A percentile compares a stretch with the other conserved stretches of the same genome.
These are phyloP conservation scores for Neosalanx taihuensis DNA, from an alignment of 2,797 vertebrate genomes.

Conservation along the genomic window DNA sequence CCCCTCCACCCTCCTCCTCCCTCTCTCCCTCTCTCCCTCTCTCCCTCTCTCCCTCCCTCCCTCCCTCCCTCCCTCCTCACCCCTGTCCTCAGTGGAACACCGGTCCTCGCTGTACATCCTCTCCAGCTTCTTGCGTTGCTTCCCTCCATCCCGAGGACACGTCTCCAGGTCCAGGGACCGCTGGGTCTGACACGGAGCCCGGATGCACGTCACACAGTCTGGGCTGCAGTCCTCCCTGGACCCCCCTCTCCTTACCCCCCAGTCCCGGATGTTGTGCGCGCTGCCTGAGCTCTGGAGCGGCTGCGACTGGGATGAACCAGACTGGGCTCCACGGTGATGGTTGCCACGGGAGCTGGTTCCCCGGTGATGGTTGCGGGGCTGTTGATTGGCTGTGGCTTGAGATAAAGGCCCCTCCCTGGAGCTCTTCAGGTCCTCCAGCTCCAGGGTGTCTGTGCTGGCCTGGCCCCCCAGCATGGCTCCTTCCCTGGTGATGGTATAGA, in stretches of 20 bases:
- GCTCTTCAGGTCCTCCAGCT: slow-evolving; percentile 85
- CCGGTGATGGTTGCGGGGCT: slow-evolving; percentile 55
- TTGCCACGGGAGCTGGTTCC: slow-evolving; percentile 60
- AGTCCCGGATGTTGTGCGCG: slow-evolving; percentile 75
- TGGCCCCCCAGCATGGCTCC: slow-evolving; percentile 81
- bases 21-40: too few species aligned
- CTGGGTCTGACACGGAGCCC: slow-evolving; percentile 73
- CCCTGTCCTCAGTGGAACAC: slow-evolving; percentile 70
- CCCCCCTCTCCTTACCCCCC: slow-evolving; percentile 75
- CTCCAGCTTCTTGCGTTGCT: slow-evolving; percentile 85
- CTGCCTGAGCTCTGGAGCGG: slow-evolving; percentile 78
- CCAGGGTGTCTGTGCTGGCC: slow-evolving; percentile 81
- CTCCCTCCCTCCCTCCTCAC: slow-evolving; percentile 32
- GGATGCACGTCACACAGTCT: slow-evolving; percentile 72
- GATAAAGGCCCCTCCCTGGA: slow-evolving; percentile 54
- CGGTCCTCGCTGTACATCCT: slow-evolving; percentile 92
- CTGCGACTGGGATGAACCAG: slow-evolving; percentile 54
- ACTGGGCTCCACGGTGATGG: slow-evolving; percentile 53
- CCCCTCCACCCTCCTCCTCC: too few species aligned
- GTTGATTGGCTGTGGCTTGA: slow-evolving; percentile 52
- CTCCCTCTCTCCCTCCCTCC: not conserved
- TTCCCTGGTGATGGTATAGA: slow-evolving; percentile 91
- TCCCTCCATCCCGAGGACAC: slow-evolving; percentile 61
- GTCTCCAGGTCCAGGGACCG: slow-evolving; percentile 86
- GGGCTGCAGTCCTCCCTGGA: slow-evolving; percentile 84